Evolutionary conservation across 1,140 invertebrate species (phyloP).

Genomic region (Cryptotermes secundus): DNA sequence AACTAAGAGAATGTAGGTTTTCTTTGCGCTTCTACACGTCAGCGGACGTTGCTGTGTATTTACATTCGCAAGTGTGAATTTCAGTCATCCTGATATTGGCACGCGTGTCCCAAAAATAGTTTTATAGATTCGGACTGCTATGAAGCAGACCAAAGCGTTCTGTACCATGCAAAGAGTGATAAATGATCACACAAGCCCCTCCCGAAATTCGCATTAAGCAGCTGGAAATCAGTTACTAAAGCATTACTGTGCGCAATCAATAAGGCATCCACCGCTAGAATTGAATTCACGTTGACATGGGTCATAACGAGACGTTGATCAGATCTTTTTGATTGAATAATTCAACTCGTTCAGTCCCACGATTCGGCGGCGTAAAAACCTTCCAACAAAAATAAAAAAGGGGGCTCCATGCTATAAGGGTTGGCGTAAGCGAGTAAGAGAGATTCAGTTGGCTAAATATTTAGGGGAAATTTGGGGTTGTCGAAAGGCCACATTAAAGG

Average conservation of each 20-base stretch:
- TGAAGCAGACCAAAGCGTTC: too few species aligned
- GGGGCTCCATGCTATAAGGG: background rate
- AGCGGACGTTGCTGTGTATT: too few species aligned
- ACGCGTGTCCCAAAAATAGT: too few species aligned
- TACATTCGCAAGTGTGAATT: too few species aligned
- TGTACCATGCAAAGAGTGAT: background rate
- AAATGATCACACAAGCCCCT: background rate
- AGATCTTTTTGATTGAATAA: slow-evolving; percentile 9
- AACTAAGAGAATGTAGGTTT: too few species aligned
- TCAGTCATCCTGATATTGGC: too few species aligned
- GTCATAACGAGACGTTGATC: background rate
- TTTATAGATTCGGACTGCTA: too few species aligned
- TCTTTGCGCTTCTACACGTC: too few species aligned
- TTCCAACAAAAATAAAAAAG: background rate
- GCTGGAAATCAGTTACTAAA: background rate
- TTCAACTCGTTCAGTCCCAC: background rate
- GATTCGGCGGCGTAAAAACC: slow-evolving; percentile 1
- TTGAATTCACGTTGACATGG: background rate
- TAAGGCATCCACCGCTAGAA: background rate
- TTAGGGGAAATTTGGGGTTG: slow-evolving; percentile 30
- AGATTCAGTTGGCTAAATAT: slow-evolving; percentile 29
- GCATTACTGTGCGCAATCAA: background rate
- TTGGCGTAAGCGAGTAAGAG: background rate
- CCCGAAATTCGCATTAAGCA: background rate
- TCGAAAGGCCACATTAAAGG: background rate